These are phyloP conservation scores for Drosophila pachea DNA, from an alignment of 1,140 invertebrate species.

Conservation along the genomic window DNA sequence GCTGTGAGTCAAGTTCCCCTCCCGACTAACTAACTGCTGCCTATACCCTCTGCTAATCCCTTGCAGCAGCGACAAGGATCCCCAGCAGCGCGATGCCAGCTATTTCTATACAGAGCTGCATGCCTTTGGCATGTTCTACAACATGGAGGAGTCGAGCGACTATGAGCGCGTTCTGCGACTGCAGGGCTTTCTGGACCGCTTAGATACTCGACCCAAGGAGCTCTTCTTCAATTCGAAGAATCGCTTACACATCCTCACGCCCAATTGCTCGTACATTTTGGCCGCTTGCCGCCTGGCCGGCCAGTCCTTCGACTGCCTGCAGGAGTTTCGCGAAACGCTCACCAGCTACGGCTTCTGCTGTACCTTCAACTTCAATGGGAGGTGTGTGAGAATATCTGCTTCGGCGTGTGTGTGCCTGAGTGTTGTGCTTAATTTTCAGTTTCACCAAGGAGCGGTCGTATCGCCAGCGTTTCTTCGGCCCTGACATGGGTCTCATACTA, in stretches of 20 bases:
- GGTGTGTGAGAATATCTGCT: conserved; percentile 36
- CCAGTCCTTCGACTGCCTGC: conserved; percentile 45
- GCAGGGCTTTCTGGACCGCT: conserved; percentile 61
- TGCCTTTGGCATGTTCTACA: conserved; percentile 53
- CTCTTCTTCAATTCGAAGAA: conserved; percentile 62
- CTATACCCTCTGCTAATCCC: not conserved
- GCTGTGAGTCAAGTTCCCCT: conserved; percentile 72
- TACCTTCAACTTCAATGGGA: conserved; percentile 60
- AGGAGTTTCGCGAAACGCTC: conserved; percentile 49
- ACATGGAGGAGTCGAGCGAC: conserved; percentile 32
- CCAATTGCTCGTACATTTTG: conserved; percentile 65
- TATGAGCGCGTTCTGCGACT: conserved; percentile 54
- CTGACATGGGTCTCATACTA: conserved; percentile 74
- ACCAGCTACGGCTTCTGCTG: conserved; percentile 64
- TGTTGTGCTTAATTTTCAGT: conserved; percentile 16
- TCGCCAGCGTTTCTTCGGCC: conserved; percentile 54
- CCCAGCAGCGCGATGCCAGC: conserved; percentile 34
- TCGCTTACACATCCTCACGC: conserved; percentile 54
- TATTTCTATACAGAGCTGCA: conserved; percentile 56
- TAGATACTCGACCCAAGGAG: conserved; percentile 54
- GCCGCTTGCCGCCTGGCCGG: conserved; percentile 59
- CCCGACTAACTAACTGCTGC: not conserved
- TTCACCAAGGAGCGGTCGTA: conserved; percentile 42
- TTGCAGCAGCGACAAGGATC: conserved; percentile 60
- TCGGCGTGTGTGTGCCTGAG: not conserved